Evolutionary conservation across 2,888 invertebrate species (phyloP), one percentile per base, ranked within the genome.

Genomic region (Pseudoips prasinana): DNA sequence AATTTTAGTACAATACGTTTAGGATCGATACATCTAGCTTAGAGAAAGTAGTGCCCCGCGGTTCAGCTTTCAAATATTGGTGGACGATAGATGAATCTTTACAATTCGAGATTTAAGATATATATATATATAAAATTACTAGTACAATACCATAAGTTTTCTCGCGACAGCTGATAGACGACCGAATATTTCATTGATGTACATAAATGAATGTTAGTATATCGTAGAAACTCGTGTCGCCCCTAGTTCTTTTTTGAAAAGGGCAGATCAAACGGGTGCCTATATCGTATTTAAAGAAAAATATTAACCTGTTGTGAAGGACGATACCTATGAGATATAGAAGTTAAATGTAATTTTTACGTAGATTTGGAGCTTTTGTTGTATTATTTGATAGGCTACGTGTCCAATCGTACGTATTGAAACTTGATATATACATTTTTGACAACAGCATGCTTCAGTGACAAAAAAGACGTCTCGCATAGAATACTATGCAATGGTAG

Each of bases 11-110:
- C 54, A 55, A 75, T 75, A 73, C 50, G 58, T 68, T 73, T 74
- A 80, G 73, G 64, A 58, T 72, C 58, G 78, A 72, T 50, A 78
- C 76, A 73, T 72, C 67, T 83, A 84, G 79, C 45, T 68, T 81
- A 84, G 77, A 64, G 64, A 70, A 53, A 46, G 70, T 85, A 83
- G 82, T 63, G 64, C 59, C 60, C 70, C 73, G 71, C 78, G 68
- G 85, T 86, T 79, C 87, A 88, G 87, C 87, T 88, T 88, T 88
- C 87, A 64, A 88, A 88, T 88, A 88, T 88, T 87, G 87, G 87
- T 75, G 68, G 62, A 69, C 43, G 58, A 64, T 79, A 80, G 70
- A 66, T 64, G 66, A 72, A 74, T 75, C 69, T 82, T 73, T 78
- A 81, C 73, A 75, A 78, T 76, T 75, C 68, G 58, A 66, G 58